Conservation (phyloP, 2,113 vertebrate species). For the Sula dactylatra region DNA sequence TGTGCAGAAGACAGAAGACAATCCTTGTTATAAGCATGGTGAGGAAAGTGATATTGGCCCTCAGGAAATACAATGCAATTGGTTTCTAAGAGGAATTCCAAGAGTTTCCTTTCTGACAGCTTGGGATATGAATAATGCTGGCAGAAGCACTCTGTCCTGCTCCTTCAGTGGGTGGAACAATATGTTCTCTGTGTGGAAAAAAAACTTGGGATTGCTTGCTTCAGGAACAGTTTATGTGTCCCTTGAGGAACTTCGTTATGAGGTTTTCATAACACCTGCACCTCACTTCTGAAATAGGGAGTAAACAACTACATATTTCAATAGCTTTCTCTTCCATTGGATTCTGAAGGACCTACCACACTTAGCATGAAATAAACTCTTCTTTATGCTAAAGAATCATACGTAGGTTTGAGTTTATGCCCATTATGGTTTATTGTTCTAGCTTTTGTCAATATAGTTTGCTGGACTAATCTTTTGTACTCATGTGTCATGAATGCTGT, state of each 20-base stretch:
- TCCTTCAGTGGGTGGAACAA: slow-evolving; percentile 40
- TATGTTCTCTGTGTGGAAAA: slow-evolving; percentile 48
- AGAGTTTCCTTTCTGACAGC: slow-evolving; percentile 39
- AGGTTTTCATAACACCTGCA: slow-evolving; percentile 44
- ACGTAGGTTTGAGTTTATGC: not conserved
- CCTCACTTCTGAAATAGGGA: not conserved
- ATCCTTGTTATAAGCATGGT: not conserved
- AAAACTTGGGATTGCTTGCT: not conserved
- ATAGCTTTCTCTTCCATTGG: not conserved
- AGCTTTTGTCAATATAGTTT: not conserved
- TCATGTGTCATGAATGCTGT: not conserved
- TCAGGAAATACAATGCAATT: not conserved
- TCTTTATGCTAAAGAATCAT: not conserved
- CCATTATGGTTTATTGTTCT: not conserved
- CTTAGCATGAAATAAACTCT: not conserved
- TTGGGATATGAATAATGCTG: slow-evolving; percentile 53
- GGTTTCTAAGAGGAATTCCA: slow-evolving; percentile 31
- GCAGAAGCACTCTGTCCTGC: slow-evolving; percentile 20
- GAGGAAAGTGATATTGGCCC: not conserved
- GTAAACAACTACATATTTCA: slow-evolving; percentile 11
- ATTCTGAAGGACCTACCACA: not conserved
- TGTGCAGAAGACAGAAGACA: not conserved
- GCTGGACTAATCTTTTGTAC: not conserved
- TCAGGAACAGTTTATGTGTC: slow-evolving; percentile 11
- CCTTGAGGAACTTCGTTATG: not conserved